Conservation (phyloP, 53 echinoderm and acorn worm genomes). For the Paracentrotus lividus region DNA sequence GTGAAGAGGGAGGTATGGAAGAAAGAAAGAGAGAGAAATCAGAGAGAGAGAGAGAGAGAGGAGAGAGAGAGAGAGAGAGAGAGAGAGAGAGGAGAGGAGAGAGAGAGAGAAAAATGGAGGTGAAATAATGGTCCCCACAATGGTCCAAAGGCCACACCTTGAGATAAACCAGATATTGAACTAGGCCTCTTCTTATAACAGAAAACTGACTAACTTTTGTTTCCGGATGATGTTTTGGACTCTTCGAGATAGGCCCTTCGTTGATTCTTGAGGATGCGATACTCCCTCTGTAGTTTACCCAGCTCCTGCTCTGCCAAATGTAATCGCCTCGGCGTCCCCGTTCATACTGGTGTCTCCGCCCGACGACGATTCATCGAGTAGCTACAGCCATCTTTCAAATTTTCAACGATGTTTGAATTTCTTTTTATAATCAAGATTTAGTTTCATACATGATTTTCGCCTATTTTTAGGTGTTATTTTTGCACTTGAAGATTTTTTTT, state of each 20-base stretch:
- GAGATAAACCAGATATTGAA: no score
- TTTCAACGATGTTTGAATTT: background rate
- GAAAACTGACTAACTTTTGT: conserved; percentile 85
- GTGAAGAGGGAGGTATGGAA: no score
- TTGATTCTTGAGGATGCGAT: conserved; percentile 92
- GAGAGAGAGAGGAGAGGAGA: background rate
- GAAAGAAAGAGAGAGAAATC: no score
- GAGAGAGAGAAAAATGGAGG: background rate
- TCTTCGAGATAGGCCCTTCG: conserved; percentile 94
- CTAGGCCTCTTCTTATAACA: no score
- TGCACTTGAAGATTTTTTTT: background rate
- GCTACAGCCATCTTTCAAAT: background rate
- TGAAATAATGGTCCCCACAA: no score
- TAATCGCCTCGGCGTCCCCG: conserved; percentile 87
- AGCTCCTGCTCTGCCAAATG: conserved; percentile 90
- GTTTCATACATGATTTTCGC: conserved; percentile 3
- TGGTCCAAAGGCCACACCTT: no score
- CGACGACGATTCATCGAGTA: conserved; percentile 52
- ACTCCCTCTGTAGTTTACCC: conserved; percentile 87
- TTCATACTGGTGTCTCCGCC: conserved; percentile 66
- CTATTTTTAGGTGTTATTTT: background rate
- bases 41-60: no score
- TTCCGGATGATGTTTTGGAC: conserved; percentile 95
- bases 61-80: background rate
- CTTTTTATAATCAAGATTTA: background rate